These are phyloP conservation scores for Darwinula stevensoni DNA, from an alignment of 2,888 invertebrate genomes.

Conservation along the genomic window DNA sequence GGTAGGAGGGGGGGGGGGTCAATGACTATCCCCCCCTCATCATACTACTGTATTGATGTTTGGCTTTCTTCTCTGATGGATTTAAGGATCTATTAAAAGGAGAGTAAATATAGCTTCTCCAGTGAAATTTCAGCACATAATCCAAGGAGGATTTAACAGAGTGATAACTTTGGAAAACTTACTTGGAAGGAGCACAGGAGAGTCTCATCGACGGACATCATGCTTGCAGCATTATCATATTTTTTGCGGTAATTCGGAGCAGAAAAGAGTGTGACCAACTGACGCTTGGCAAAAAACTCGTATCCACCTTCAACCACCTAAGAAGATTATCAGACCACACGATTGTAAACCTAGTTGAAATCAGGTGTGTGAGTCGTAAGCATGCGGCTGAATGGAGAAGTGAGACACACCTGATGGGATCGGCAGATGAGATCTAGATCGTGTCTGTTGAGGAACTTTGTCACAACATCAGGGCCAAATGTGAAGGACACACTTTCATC, in stretches of 20 bases:
- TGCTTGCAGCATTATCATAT: conserved; percentile 94
- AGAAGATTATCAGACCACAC: conserved; percentile 14
- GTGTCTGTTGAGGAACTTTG: conserved; percentile 80
- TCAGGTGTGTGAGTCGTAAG: neutral
- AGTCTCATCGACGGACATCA: conserved; percentile 98
- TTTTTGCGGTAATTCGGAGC: conserved; percentile 95
- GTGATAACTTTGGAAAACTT: too few relatives aligned
- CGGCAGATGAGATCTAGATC: conserved; percentile 90
- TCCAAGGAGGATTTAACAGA: too few relatives aligned
- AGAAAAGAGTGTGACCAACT: conserved; percentile 92
- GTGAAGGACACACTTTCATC: conserved; percentile 95
- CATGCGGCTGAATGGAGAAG: conserved; percentile 21
- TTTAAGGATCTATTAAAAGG: conserved; percentile 54
- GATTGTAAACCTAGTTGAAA: conserved; percentile 3
- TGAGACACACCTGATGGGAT: conserved; percentile 43
- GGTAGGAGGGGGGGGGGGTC: too few relatives aligned
- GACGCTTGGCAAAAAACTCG: conserved; percentile 94
- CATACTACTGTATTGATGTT: too few relatives aligned
- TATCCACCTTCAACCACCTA: conserved; percentile 94
- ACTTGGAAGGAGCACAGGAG: conserved; percentile 99
- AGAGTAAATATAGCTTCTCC: too few relatives aligned
- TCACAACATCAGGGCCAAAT: conserved; percentile 88
- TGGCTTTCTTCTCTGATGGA: too few relatives aligned
- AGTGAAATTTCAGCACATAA: neutral
- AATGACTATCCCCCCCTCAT: too few relatives aligned